These are phyloP conservation scores for Dromius quadrimaculatus DNA, from an alignment of 2,888 invertebrate species.

Conservation along the genomic window DNA sequence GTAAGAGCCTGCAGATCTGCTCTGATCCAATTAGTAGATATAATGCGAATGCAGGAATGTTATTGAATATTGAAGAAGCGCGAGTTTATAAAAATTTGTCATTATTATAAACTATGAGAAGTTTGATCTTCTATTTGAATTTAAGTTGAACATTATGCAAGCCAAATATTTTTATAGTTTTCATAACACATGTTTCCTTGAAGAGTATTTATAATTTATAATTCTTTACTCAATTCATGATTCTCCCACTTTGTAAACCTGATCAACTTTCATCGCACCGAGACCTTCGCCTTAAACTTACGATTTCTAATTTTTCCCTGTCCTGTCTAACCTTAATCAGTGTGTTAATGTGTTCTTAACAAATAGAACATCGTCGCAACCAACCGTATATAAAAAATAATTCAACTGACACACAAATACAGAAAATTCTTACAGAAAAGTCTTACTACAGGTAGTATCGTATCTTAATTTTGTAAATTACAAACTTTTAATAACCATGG, in stretches of 20 bases:
- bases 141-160: background rate
- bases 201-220: conserved; percentile 29
- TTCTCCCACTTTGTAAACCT: conserved; percentile 10
- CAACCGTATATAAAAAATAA: conserved; percentile 5
- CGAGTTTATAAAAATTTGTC: too few species aligned
- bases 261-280: conserved; percentile 11
- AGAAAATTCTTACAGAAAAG: too few species aligned
- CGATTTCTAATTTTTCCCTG: background rate
- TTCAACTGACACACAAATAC: conserved; percentile 27
- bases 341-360: conserved; percentile 32
- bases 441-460: conserved; percentile 31
- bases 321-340: conserved; percentile 16
- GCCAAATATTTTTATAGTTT: background rate
- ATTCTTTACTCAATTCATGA: too few species aligned
- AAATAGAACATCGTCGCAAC: conserved; percentile 14
- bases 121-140: too few species aligned
- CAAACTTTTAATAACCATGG: conserved; percentile 56
- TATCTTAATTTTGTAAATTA: conserved; percentile 40
- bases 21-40: too few species aligned
- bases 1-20: too few species aligned
- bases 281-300: conserved; percentile 10
- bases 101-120: too few species aligned
- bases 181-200: too few species aligned
- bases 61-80: too few species aligned
- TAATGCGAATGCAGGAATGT: too few species aligned